phyloP scores from a whole-genome alignment of 2,113 vertebrate species.

The Percina caprodes region DNA sequence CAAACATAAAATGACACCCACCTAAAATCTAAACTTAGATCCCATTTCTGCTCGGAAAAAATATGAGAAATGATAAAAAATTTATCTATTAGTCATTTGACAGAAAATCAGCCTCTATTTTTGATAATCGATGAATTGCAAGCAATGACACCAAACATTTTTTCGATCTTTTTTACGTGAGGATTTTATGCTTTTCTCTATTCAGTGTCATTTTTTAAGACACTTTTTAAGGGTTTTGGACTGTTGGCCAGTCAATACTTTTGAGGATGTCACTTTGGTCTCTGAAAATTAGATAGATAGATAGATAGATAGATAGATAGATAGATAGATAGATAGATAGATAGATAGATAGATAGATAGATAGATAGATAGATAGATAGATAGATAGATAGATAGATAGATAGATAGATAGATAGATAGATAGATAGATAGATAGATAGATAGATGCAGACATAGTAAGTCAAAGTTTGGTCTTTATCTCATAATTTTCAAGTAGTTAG shows the following conservation, averaged over 20 bases:
- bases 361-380: too few relatives aligned
- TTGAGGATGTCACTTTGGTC: not conserved
- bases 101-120: not conserved
- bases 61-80: too few relatives aligned
- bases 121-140: not conserved
- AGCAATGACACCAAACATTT: not conserved
- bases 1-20: conserved; percentile 4
- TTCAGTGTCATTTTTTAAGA: not conserved
- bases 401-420: too few relatives aligned
- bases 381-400: too few relatives aligned
- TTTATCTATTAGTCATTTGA: not conserved
- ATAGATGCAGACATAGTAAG: too few relatives aligned
- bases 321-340: too few relatives aligned
- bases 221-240: not conserved
- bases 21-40: not conserved
- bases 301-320: too few relatives aligned
- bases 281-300: not conserved
- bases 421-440: too few relatives aligned
- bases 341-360: too few relatives aligned
- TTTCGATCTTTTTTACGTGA: not conserved
- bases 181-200: not conserved
- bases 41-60: not conserved
- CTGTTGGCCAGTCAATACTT: not conserved
- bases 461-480: not conserved
- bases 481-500: not conserved